Evolutionary conservation across 2,113 vertebrate species (phyloP).

Genomic region (Pangasianodon gigas): DNA sequence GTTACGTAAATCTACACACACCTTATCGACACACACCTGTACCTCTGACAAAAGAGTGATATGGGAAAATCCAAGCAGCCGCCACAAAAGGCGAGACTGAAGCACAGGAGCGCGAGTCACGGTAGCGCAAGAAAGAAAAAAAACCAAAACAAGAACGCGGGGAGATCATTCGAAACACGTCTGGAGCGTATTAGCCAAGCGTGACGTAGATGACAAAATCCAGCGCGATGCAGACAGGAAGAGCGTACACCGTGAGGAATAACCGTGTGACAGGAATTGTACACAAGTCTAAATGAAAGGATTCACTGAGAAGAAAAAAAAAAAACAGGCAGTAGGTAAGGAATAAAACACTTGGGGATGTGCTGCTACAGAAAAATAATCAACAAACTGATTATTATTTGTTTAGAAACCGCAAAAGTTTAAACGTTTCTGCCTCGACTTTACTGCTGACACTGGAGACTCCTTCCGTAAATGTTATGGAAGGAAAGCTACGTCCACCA

Average conservation of each 20-base stretch:
- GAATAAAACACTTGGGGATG: neutral
- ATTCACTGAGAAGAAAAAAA: neutral
- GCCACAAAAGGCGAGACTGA: neutral
- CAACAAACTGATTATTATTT: too few relatives aligned
- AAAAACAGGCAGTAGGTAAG: neutral
- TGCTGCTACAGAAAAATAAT: neutral
- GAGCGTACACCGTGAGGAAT: neutral
- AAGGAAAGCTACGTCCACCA: too few relatives aligned
- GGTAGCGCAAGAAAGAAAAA: neutral
- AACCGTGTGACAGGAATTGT: neutral
- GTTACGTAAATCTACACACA: neutral
- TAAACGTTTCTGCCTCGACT: neutral
- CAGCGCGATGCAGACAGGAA: conserved; percentile 7
- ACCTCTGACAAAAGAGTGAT: neutral
- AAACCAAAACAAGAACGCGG: neutral
- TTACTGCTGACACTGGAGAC: neutral
- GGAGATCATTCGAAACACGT: neutral
- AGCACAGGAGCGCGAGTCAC: too few relatives aligned
- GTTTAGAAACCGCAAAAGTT: neutral
- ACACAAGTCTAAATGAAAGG: neutral
- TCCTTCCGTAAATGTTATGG: neutral
- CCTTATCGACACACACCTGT: neutral
- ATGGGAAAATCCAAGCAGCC: neutral
- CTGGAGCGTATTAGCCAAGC: neutral
- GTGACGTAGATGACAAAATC: neutral